Base-by-base conservation (phyloP, 2,113 vertebrate genomes). In the Neotragus moschatus region DNA sequence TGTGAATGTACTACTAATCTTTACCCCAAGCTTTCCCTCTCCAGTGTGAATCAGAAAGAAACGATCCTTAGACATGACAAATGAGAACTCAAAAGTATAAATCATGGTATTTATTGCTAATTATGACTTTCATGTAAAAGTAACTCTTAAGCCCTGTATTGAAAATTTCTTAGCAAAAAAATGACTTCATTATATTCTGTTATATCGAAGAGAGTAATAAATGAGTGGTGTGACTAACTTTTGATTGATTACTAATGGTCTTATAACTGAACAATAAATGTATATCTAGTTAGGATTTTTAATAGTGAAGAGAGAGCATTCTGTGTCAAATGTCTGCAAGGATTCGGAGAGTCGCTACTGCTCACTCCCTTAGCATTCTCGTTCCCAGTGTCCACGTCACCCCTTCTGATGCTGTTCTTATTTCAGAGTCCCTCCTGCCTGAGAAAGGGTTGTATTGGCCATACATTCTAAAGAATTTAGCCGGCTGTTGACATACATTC, bases 131-230 rank as follows among this genome's bases (percentile, higher is more conserved):
- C 25, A 56, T 82, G 9, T n/a, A 66, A 93, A 96, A 87, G 51
- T 58, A 30, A 49, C 66, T 80, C 43, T 21, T 14, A 84, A 80
- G 58, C 25, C 11, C 8, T n/a, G 5, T 23, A 26, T 11, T 95
- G 79, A 88, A 96, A 93, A 86, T n/a, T 84, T 82, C 49, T 92
- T 28, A 75, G 17, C 60, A 88, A 89, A 94, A 84, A 70, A 14
- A 8, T 89, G 53, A 51, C 19, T 63, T 84, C 28, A 49, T 87
- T 92, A 17, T 70, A 49, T 84, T 45, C 61, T 82, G 28, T 63
- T 70, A 15, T 7, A 49, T 45, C 43, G 58, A 43, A 63, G 58
- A 84, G 55, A 79, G 49, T 60, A 53, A 49, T 61, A 39, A 86
- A 45, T 53, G 87, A 84, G 45, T 58, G 47, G 5, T 56, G 21